These are phyloP conservation scores for Crenuchus spilurus DNA, from an alignment of 2,797 vertebrate genomes.

Conservation along the genomic window DNA sequence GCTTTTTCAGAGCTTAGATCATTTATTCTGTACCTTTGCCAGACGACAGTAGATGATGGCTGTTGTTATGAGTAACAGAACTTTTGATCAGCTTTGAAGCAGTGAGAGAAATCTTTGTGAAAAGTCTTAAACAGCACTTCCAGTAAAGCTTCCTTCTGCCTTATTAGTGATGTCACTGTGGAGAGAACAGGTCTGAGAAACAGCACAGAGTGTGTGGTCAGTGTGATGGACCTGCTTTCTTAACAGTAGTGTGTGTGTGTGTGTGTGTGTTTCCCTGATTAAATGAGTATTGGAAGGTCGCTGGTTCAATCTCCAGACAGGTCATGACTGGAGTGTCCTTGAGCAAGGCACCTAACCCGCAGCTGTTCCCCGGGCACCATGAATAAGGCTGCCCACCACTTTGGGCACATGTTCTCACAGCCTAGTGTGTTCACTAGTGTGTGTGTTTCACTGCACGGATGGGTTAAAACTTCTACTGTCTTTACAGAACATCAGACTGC, in stretches of 20 bases:
- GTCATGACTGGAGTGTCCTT: too few species aligned
- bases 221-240: neutral
- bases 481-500: too few species aligned
- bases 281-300: too few species aligned
- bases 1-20: neutral
- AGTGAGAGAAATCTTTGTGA: neutral
- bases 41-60: neutral
- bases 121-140: neutral
- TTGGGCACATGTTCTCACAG: too few species aligned
- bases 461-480: too few species aligned
- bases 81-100: neutral
- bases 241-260: neutral
- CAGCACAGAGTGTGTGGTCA: neutral
- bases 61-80: neutral
- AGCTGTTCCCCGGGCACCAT: too few species aligned
- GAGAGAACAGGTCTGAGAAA: neutral
- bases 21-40: neutral
- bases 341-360: too few species aligned
- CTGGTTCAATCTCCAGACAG: too few species aligned
- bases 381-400: too few species aligned
- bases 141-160: neutral
- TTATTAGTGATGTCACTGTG: slow-evolving; percentile 5
- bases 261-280: neutral
- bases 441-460: too few species aligned
- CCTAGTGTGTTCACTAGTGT: too few species aligned